phyloP scores from a whole-genome alignment of 2,113 vertebrate species.

The Neotragus pygmaeus region DNA sequence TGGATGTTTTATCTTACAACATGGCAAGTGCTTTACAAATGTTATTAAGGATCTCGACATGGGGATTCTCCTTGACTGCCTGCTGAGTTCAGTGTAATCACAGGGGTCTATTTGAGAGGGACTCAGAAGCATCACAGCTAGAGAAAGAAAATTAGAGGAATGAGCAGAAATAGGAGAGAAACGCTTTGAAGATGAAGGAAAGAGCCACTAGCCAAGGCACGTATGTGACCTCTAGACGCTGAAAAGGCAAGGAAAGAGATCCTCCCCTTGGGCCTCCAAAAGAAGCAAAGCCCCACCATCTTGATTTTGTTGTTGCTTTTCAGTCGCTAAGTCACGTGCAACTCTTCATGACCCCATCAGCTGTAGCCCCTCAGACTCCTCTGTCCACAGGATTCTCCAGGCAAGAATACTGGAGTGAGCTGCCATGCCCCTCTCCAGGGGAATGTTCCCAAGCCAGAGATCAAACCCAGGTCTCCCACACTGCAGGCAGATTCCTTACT shows the following conservation, averaged over 20 bases:
- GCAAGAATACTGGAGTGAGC: not conserved
- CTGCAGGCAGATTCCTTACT: not conserved
- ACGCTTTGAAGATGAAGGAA: not conserved
- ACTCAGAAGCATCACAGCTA: not conserved
- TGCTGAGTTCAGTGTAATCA: not conserved
- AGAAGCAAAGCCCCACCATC: too few relatives aligned
- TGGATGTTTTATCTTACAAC: not conserved
- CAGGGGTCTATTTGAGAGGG: not conserved
- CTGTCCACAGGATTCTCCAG: not conserved
- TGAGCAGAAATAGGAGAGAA: not conserved
- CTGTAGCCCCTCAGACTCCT: not conserved
- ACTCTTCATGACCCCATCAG: not conserved
- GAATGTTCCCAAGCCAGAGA: not conserved
- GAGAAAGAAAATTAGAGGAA: not conserved
- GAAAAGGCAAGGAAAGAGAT: not conserved
- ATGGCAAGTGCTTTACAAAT: not conserved
- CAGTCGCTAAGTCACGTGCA: rapidly evolving
- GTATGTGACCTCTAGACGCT: not conserved
- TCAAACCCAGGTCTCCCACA: not conserved
- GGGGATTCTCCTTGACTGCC: not conserved
- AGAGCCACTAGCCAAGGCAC: not conserved
- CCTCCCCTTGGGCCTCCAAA: not conserved
- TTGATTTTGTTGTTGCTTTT: not conserved
- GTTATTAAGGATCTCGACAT: not conserved
- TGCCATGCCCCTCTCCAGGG: not conserved